Percentiles rank a stretch among this genome's conserved stretches.
phyloP scores from a whole-genome alignment of 2,113 vertebrate genomes.

The human (Homo sapiens) region GRCh38 chr3:76421001-76421500 shows the following conservation, averaged over 20 bases:
- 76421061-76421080: slow-evolving; percentile 18
- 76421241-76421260: neutral
- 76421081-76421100: slow-evolving; percentile 6
- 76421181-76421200: neutral
- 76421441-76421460: too few species aligned
- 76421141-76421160: neutral
- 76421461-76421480: too few species aligned
- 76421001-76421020: slow-evolving; percentile 51
- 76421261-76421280: neutral
- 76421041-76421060: slow-evolving; percentile 43
- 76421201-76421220: neutral
- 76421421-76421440: neutral
- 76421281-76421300: neutral
- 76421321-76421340: neutral
- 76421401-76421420: neutral
- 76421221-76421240: rapidly evolving
- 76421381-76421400: neutral
- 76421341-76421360: neutral
- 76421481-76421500: too few species aligned
- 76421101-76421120: neutral
- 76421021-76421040: slow-evolving; percentile 18
- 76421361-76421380: slow-evolving; percentile 1
- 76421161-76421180: neutral
- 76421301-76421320: neutral
- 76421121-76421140: neutral